Base-by-base conservation (phyloP, 37 sponge, comb jelly and placozoan genomes). In the Ianthella basta region DNA sequence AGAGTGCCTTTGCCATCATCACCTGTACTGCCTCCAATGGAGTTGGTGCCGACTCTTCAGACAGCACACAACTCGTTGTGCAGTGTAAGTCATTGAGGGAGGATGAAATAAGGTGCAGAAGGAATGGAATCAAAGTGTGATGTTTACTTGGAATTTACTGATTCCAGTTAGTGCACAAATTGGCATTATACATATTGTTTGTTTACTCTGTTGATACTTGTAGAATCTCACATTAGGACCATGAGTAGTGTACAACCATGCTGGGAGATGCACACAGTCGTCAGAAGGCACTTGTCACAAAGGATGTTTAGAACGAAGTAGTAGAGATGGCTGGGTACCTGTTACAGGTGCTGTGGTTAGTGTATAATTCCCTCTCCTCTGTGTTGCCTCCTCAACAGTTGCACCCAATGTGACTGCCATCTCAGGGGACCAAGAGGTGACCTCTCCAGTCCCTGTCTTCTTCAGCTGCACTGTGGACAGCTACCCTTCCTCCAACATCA, bases 401-500 rank as follows among this genome's bases (percentile, higher is more conserved):
- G 10, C 70, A 27, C 70, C 70, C 33, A 69, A 30, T 35, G 34
- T 69, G 35, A 69, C 70, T 16, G 29, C 6, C 70, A 24, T 72
- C 29, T 73, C 83, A 24, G 59, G 5, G 8, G 35, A 78, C 34
- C 35, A 44, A n/a, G 64, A 56, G 24, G 83, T 75, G 35, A 23
- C 64, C 19, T 35, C 55, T 10, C 32, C 32, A 19, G 29, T 24
- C 60, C n/a, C 78, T 19, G 81, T 57, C 53, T 60, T 35, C 29
- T 77, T 92, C 56, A 25, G 59, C 57, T 91, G 91, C 55, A 60
- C 25, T 60, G 88, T 70, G n/a, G 69, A 80, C 55, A 83, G 61
- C 25, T n/a, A 44, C 38, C 92, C 92, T 36, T 53, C 72, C 50
- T 87, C 92, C 16, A 8, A 37, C 60, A 85, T 91, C 82, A 85